These are phyloP conservation scores for Eupsilia transversa DNA, from an alignment of 2,888 invertebrate genomes.

Conservation along the genomic window DNA sequence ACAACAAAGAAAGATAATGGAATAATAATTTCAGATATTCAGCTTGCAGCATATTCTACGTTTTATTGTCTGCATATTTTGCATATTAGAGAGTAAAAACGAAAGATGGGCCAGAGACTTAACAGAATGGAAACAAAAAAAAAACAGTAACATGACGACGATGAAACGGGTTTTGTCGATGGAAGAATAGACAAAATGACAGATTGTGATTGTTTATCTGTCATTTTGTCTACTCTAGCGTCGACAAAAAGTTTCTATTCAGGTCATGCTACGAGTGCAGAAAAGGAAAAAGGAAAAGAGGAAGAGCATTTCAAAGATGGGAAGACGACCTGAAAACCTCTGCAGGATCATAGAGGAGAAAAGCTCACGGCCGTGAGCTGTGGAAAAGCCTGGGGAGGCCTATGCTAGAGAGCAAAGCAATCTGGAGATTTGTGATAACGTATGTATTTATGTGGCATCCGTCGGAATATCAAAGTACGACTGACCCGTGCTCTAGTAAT, in stretches of 20 bases:
- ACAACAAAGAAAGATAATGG: constrained; percentile 16
- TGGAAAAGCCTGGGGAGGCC: background rate
- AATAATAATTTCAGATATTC: background rate
- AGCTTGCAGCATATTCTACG: background rate
- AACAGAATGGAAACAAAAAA: background rate
- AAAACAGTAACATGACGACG: no score
- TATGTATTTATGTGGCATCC: no score
- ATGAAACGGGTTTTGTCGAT: no score
- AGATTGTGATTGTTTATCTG: no score
- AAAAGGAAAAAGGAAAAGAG: background rate
- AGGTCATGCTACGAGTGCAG: no score
- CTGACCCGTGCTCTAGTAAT: no score
- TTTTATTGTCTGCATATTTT: background rate
- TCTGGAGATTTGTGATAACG: no score
- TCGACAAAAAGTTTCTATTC: no score
- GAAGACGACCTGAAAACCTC: no score
- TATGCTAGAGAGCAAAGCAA: background rate
- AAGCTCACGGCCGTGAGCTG: background rate
- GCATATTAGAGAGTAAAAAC: background rate
- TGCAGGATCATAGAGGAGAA: background rate
- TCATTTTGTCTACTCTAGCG: no score
- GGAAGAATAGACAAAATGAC: no score
- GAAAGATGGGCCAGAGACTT: background rate
- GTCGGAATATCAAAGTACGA: no score
- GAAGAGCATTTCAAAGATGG: background rate